Conservation (phyloP, 1,140 invertebrate species). For the Drosophila virilis region DNA sequence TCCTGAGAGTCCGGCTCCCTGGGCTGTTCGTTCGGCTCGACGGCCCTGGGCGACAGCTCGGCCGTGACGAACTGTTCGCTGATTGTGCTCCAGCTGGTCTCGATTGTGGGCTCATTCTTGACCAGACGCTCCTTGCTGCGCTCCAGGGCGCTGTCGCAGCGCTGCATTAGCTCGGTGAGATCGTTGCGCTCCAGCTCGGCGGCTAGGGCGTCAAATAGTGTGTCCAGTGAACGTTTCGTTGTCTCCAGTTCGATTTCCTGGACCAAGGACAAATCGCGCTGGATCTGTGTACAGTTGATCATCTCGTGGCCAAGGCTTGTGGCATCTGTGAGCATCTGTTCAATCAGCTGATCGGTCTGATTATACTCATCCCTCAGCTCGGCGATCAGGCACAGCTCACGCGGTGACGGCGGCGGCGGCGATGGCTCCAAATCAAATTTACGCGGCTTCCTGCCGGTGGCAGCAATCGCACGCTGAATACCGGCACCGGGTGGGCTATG, state of each 20-base stretch:
- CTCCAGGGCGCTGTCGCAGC: constrained; percentile 13
- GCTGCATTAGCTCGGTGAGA: constrained; percentile 6
- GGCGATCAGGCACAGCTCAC: constrained; percentile 23
- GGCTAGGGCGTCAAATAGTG: constrained; percentile 10
- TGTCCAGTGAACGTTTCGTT: constrained; percentile 23
- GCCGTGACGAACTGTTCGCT: background rate
- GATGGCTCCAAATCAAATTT: constrained; percentile 18
- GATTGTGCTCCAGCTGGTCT: background rate
- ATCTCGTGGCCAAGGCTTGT: constrained; percentile 36
- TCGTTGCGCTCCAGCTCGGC: constrained; percentile 17
- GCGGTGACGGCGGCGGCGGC: constrained; percentile 63
- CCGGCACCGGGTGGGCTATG: no score
- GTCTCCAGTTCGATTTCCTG: constrained; percentile 55
- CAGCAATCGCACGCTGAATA: background rate
- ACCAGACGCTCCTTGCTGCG: constrained; percentile 3
- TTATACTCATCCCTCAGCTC: constrained; percentile 30
- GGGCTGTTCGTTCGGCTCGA: background rate
- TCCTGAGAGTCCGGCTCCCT: background rate
- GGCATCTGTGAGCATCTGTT: constrained; percentile 46
- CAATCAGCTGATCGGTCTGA: constrained; percentile 40
- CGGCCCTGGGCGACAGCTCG: background rate
- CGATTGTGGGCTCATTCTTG: background rate
- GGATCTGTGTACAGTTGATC: constrained; percentile 25
- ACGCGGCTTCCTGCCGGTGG: constrained; percentile 2
- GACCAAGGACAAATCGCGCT: constrained; percentile 46